Evolutionary conservation across 1,140 invertebrate genomes (phyloP).

Genomic region (Temnothorax longispinosus): DNA sequence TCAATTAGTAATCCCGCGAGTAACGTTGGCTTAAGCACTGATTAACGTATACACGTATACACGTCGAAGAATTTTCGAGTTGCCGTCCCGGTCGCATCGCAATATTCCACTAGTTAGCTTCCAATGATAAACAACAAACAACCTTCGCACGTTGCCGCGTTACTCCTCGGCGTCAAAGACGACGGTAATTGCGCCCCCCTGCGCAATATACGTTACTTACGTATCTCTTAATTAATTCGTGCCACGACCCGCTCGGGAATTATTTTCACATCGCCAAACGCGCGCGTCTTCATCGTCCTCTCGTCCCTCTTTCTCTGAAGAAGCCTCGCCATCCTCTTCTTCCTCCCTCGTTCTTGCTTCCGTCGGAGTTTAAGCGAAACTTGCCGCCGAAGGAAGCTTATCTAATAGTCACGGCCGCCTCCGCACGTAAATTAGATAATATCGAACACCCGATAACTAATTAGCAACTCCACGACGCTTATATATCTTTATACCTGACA

Average conservation of each 20-base stretch:
- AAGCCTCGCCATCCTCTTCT: neutral
- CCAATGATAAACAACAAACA: constrained; percentile 40
- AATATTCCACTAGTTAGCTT: constrained; percentile 6
- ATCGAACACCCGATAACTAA: constrained; percentile 47
- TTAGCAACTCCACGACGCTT: neutral
- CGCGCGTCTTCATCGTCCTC: constrained; percentile 59
- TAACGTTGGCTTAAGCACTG: neutral
- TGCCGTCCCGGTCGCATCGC: neutral
- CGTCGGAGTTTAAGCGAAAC: constrained; percentile 31
- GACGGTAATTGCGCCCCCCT: constrained; percentile 73
- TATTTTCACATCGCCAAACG: constrained; percentile 76
- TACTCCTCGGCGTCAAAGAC: constrained; percentile 71
- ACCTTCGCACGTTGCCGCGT: constrained; percentile 55
- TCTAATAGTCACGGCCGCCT: constrained; percentile 41
- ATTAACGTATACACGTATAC: constrained; percentile 6
- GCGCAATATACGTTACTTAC: constrained; percentile 75
- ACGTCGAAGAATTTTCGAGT: constrained; percentile 3
- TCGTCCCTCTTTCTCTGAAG: neutral
- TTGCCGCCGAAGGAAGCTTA: constrained; percentile 48
- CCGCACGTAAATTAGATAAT: constrained; percentile 36
- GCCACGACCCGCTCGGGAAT: constrained; percentile 70
- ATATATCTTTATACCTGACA: neutral
- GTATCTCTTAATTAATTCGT: constrained; percentile 78
- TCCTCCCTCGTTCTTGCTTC: constrained; percentile 1
- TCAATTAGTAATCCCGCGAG: constrained; percentile 24